These are phyloP conservation scores for Procambarus virginalis DNA, from an alignment of 1,140 invertebrate genomes.

Conservation along the genomic window DNA sequence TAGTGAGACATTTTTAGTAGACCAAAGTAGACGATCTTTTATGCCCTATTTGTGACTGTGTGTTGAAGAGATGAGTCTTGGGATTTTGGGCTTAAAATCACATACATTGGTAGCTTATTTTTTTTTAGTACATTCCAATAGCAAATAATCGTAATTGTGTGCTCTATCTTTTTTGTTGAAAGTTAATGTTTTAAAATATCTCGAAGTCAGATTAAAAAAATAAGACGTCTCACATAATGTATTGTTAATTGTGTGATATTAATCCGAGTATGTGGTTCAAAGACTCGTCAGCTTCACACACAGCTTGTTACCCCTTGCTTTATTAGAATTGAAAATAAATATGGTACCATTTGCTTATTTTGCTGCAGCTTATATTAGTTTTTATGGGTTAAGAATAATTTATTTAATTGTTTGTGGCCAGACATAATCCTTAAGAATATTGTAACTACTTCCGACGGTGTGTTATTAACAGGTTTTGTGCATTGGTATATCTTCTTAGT, in stretches of 20 bases:
- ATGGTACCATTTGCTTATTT: background rate
- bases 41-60: background rate
- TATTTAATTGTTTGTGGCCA: background rate
- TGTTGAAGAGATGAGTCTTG: background rate
- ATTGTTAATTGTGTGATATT: too few species aligned
- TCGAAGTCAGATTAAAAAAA: too few species aligned
- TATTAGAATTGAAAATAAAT: background rate
- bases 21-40: conserved; percentile 23
- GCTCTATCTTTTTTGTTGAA: too few species aligned
- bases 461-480: too few species aligned
- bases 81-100: background rate
- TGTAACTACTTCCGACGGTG: background rate
- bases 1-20: background rate
- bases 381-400: background rate
- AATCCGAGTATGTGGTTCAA: too few species aligned
- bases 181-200: too few species aligned
- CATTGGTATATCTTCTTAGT: background rate
- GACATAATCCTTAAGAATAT: background rate
- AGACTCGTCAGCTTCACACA: background rate
- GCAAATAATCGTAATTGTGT: too few species aligned
- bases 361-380: background rate
- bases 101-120: too few species aligned
- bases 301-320: background rate
- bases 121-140: too few species aligned
- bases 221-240: too few species aligned